Conservation (phyloP, 2,797 vertebrate genomes). For the Microctenopoma stevenorrisi region DNA sequence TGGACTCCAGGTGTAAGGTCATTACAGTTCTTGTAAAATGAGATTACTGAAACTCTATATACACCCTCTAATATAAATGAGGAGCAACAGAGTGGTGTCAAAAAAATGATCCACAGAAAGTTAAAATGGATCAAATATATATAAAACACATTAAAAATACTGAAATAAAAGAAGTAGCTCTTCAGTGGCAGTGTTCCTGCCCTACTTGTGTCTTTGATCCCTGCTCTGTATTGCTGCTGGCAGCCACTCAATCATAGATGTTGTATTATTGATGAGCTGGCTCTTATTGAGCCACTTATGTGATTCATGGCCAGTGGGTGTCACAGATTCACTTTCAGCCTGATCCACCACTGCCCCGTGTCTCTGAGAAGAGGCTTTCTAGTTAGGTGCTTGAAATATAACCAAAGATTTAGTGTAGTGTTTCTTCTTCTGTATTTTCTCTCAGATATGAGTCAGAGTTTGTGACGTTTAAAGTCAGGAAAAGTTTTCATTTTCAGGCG, state of each 20-base stretch:
- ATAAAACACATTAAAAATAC: neutral
- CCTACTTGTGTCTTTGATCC: constrained; percentile 43
- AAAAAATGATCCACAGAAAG: neutral
- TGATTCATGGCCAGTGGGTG: constrained; percentile 55
- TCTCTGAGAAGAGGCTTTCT: constrained; percentile 21
- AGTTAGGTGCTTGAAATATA: constrained; percentile 2
- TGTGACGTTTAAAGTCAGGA: constrained; percentile 9
- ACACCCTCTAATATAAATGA: no score
- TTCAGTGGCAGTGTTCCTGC: constrained; percentile 7
- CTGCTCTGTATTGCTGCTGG: constrained; percentile 32
- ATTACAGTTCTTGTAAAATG: constrained; percentile 7
- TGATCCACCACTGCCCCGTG: constrained; percentile 15
- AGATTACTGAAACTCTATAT: constrained; percentile 10
- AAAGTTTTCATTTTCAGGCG: neutral
- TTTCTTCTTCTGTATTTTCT: constrained; percentile 29
- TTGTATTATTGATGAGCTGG: constrained; percentile 68
- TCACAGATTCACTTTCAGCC: constrained; percentile 40
- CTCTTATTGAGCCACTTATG: constrained; percentile 43
- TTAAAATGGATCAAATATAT: neutral
- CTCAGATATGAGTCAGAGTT: constrained; percentile 38
- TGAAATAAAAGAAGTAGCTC: constrained; percentile 11
- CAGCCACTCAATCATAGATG: constrained; percentile 42
- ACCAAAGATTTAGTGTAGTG: constrained; percentile 30
- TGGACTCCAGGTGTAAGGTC: constrained; percentile 43
- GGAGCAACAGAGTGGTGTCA: constrained; percentile 3